Percentiles rank a stretch among this genome's conserved stretches.
Evolutionary conservation across 2,888 invertebrate genomes (phyloP).

Genomic region (Entomobrya proxima): DNA sequence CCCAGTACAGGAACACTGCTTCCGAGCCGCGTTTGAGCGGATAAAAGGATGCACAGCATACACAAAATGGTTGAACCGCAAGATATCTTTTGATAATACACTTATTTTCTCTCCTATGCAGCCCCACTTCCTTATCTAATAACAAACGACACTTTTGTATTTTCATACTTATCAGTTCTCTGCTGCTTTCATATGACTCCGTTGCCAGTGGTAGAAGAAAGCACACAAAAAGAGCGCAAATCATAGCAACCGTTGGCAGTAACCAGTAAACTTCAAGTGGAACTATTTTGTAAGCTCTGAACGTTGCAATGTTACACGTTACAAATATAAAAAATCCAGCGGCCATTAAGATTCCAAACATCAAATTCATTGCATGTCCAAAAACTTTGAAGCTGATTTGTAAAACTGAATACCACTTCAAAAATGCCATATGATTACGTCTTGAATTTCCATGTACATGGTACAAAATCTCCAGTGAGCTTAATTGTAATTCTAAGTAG

Average conservation of each 20-base stretch:
- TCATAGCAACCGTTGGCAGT: background rate
- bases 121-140: background rate
- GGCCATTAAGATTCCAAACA: background rate
- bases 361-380: background rate
- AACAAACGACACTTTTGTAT: background rate
- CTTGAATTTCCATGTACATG: background rate
- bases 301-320: background rate
- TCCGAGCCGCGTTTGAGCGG: conserved; percentile 46
- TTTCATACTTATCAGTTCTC: background rate
- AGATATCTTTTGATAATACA: background rate
- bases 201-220: background rate
- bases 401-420: background rate
- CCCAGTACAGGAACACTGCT: background rate
- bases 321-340: background rate
- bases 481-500: background rate
- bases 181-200: background rate
- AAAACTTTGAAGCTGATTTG: background rate
- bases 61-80: background rate
- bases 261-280: conserved; percentile 21
- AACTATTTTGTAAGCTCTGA: background rate
- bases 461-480: background rate
- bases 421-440: background rate
- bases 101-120: background rate
- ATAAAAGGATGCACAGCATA: conserved; percentile 75
- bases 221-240: background rate